Evolutionary conservation across 2,888 invertebrate genomes (phyloP), one percentile per base, ranked within the genome.

Genomic region (Meiosimyza decipiens): DNA sequence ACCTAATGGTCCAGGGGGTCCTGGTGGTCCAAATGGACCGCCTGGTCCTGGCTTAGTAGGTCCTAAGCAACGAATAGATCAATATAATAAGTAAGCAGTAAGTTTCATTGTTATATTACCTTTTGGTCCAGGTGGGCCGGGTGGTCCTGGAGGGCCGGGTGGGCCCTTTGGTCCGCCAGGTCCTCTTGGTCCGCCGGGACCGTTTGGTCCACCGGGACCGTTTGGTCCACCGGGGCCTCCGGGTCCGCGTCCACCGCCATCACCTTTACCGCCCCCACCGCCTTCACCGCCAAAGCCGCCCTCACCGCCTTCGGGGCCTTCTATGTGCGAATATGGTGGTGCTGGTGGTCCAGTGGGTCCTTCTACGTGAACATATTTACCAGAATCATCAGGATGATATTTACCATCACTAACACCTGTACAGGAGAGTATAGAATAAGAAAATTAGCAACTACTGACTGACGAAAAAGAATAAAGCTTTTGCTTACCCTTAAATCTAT

Each of bases 331-430:
- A 77, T 86, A 87, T 71, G 82, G 82, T 57, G 83, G 80, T 73
- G 85, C 82, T 73, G 82, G 83, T 16, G 88, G 88, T 74, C 87
- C 88, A 77, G 82, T 84, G 12, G 87, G 87, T 77, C 86, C 86
- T 82, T 83, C 85, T 78, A 86, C 77, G 73, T 86, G 86, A 50
- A 80, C 79, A 82, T 86, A 87, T 82, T 84, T 83, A 55, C 86
- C 86, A 69, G 85, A 82, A 78, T 87, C 81, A 79, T 87, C 87
- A 50, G 79, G 86, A 79, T 83, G 82, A 76, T 85, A 85, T 79
- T 79, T 82, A 59, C 86, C 86, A 71, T 84, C 78, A 62, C 78
- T 76, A 77, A 73, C 72, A 76, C 73, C 85, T 84, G 52, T 5
- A 63, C 6, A 12, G 28, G 12, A 52, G 12, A 11, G 49, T 13